A percentile compares a stretch with the other conserved stretches of the same genome.
Conservation (phyloP, 2,888 invertebrate species). For the Atrina japonica region DNA sequence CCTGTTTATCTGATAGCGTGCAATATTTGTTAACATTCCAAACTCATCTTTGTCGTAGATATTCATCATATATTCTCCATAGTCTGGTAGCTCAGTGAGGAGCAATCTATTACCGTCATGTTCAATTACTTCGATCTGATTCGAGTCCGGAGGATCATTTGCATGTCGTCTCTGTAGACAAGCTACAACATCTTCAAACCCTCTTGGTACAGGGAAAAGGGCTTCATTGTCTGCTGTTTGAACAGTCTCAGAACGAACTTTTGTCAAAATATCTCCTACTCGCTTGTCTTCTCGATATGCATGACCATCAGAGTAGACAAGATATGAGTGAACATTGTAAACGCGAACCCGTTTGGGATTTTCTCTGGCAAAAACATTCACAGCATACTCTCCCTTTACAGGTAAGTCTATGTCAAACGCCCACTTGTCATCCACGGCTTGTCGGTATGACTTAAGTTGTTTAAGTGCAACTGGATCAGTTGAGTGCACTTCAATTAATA, state of each 20-base stretch:
- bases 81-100: constrained; percentile 66
- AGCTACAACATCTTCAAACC: constrained; percentile 64
- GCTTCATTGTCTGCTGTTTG: constrained; percentile 72
- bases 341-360: constrained; percentile 63
- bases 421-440: constrained; percentile 66
- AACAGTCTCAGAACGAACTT: constrained; percentile 61
- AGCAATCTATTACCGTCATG: constrained; percentile 67
- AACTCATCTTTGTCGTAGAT: constrained; percentile 65
- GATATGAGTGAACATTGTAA: constrained; percentile 72
- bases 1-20: constrained; percentile 73
- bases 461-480: constrained; percentile 63
- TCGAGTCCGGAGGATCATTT: constrained; percentile 64
- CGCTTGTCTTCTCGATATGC: constrained; percentile 44
- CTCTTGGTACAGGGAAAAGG: constrained; percentile 68
- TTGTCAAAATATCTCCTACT: constrained; percentile 48
- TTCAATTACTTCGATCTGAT: constrained; percentile 63
- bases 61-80: constrained; percentile 74
- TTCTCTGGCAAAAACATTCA: constrained; percentile 73
- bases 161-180: constrained; percentile 71
- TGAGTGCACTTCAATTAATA: constrained; percentile 72
- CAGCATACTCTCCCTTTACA: constrained; percentile 73
- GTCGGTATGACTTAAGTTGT: constrained; percentile 59
- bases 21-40: constrained; percentile 61
- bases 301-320: constrained; percentile 68
- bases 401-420: constrained; percentile 74